Evolutionary conservation across 2,113 vertebrate species (phyloP).

Genomic region (Clarias macrocephalus): DNA sequence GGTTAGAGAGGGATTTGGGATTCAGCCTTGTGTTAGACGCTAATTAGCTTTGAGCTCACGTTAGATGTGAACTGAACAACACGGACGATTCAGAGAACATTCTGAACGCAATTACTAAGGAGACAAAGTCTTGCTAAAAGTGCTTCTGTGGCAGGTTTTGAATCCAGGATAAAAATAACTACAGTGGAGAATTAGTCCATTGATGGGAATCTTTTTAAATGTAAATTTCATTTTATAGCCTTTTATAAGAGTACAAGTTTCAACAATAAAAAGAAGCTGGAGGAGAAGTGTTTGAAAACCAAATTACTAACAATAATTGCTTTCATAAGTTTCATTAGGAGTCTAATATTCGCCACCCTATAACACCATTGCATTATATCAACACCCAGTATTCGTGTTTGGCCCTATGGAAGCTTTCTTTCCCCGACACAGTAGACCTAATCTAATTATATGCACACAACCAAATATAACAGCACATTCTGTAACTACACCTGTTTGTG

Average conservation of each 20-base stretch:
- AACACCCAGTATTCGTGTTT: neutral
- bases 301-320: neutral
- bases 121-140: too few species aligned
- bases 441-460: slow-evolving; percentile 21
- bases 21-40: too few species aligned
- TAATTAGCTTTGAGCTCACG: too few species aligned
- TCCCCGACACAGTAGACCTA: neutral
- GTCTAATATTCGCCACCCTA: neutral
- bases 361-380: neutral
- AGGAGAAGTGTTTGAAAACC: neutral
- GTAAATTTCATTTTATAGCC: neutral
- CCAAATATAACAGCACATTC: neutral
- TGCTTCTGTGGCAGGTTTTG: too few species aligned
- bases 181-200: neutral
- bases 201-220: neutral
- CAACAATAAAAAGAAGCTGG: neutral
- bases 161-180: neutral
- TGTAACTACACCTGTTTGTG: slow-evolving; percentile 30
- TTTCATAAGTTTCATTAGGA: neutral
- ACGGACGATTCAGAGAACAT: too few species aligned
- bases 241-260: neutral
- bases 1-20: too few species aligned
- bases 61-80: too few species aligned
- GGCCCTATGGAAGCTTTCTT: neutral
- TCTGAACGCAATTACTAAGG: too few species aligned